Conservation (phyloP, 2,888 invertebrate genomes). For the Lepeophtheirus nordmannii region DNA sequence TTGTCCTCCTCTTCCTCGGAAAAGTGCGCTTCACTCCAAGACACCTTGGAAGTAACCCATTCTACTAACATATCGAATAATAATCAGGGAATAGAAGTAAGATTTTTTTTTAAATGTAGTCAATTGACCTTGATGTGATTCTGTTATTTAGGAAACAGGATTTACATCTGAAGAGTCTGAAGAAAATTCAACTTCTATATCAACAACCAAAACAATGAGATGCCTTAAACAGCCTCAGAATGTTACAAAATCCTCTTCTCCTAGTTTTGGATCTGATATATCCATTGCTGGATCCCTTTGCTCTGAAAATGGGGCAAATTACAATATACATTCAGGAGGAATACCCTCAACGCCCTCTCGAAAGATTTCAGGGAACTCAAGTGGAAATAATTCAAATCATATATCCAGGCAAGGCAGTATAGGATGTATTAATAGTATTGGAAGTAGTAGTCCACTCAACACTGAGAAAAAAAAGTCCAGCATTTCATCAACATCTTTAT, state of each 20-base stretch:
- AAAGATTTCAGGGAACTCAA: neutral
- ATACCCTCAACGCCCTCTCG: neutral
- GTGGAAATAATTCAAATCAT: neutral
- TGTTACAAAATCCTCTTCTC: neutral
- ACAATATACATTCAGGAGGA: too few species aligned
- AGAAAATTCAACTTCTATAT: constrained; percentile 7
- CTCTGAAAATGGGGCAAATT: constrained; percentile 2
- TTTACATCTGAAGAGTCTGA: neutral
- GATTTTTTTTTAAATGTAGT: too few species aligned
- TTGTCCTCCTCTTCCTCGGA: too few species aligned
- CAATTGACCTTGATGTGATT: neutral
- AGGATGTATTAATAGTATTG: neutral
- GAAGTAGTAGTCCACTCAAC: neutral
- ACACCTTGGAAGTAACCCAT: too few species aligned
- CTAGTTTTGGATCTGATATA: constrained; percentile 18
- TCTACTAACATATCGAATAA: too few species aligned
- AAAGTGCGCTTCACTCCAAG: too few species aligned
- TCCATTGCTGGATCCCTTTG: constrained; percentile 17
- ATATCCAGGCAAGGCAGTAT: neutral
- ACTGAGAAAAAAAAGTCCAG: neutral
- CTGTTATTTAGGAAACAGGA: too few species aligned
- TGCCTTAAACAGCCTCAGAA: constrained; percentile 4
- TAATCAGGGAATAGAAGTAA: too few species aligned
- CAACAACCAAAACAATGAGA: constrained; percentile 15
- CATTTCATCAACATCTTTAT: neutral